These are phyloP conservation scores for Drosophila pallidifrons DNA, from an alignment of 1,140 invertebrate genomes.

Conservation along the genomic window DNA sequence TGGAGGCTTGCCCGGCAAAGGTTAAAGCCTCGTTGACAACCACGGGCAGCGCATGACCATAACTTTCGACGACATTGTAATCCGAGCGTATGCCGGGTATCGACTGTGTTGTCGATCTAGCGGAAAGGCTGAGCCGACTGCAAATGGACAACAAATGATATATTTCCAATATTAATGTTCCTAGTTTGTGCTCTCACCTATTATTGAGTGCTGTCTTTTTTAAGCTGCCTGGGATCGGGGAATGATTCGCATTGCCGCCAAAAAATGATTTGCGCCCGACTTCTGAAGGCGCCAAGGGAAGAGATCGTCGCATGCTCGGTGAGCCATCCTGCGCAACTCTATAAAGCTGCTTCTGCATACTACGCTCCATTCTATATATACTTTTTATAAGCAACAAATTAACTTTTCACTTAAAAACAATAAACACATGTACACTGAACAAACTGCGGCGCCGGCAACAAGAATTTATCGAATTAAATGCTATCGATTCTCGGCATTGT, in stretches of 20 bases:
- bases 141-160: slow-evolving; percentile 5
- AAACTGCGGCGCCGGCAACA: slow-evolving; percentile 51
- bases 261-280: slow-evolving; percentile 65
- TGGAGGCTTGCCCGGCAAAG: slow-evolving; percentile 88
- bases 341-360: slow-evolving; percentile 61
- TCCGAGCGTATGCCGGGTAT: slow-evolving; percentile 90
- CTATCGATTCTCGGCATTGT: not conserved
- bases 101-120: slow-evolving; percentile 88
- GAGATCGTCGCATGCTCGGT: slow-evolving; percentile 25
- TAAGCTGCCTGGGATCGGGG: slow-evolving; percentile 46
- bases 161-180: not conserved
- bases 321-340: slow-evolving; percentile 54
- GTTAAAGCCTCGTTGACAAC: slow-evolving; percentile 95
- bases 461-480: slow-evolving; percentile 5
- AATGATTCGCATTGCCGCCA: slow-evolving; percentile 56
- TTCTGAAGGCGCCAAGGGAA: slow-evolving; percentile 42
- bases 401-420: slow-evolving; percentile 41
- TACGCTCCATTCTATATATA: slow-evolving; percentile 40
- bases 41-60: slow-evolving; percentile 92
- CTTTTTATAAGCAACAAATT: not conserved
- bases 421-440: slow-evolving; percentile 36
- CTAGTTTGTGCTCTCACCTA: slow-evolving; percentile 33
- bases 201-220: slow-evolving; percentile 63
- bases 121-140: slow-evolving; percentile 87
- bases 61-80: slow-evolving; percentile 90